Evolutionary conservation across 2,113 vertebrate genomes (phyloP), one percentile per base, ranked within the genome.

Genomic region (Gymnorhina tibicen): DNA sequence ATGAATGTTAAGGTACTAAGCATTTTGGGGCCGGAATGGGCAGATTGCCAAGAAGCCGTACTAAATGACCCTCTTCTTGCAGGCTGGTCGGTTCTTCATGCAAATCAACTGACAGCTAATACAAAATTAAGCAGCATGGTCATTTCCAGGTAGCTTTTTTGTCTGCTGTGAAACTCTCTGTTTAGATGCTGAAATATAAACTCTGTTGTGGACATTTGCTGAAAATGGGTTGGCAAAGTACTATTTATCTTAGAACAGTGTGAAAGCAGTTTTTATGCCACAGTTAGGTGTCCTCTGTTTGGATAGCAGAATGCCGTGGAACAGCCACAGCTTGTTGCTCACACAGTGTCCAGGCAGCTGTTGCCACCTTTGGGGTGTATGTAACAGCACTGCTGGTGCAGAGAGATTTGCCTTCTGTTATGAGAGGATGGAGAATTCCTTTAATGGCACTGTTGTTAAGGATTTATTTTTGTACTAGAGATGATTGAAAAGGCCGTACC

Each of bases 231-330:
- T 66, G 53, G 55, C 46, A 83, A 80, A 42, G 58, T 58, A 26
- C 49, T 84, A 24, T 74, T 94, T 87, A 16, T 59, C 69, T 81
- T 33, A 10, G 4, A n/a, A 30, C 9, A 47, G 13, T 10, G 10
- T 55, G 59, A 47, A 67, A 70, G 47, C 20, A 50, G 19, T 9
- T 93, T 73, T 91, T 63, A 9, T 73, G 56, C 30, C 18, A 8
- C 16, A 27, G 52, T 56, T 68, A 20, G 0, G 0, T 24, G 33
- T 63, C 73, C 22, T 6, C 5, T 2, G 49, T 83, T 79, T 2
- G 5, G 47, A n/a, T 3, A 46, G 49, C 66, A 72, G 55, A 35
- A 21, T 82, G 47, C 47, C 60, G 9, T 1, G 8, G 52, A 59
- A 13, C 16, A 72, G 33, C 39, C 56, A 41, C 0, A 2, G 28